These are phyloP conservation scores for Siniperca obscura DNA, from an alignment of 2,797 vertebrate species.

Conservation along the genomic window DNA sequence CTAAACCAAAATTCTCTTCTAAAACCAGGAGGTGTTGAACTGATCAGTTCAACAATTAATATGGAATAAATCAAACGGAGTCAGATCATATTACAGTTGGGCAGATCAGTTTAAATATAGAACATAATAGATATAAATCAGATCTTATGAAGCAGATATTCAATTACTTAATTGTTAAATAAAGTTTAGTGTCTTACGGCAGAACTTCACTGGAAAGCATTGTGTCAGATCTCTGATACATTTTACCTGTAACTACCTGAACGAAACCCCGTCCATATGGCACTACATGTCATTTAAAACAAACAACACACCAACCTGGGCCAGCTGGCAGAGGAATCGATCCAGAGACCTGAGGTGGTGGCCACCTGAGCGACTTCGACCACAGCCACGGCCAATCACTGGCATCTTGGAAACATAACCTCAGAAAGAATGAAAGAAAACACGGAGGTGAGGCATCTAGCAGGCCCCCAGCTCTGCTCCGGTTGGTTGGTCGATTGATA, in stretches of 20 bases:
- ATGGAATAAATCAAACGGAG: background rate
- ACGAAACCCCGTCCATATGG: background rate
- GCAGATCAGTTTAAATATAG: background rate
- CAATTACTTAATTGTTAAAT: background rate
- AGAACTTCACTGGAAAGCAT: background rate
- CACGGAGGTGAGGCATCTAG: constrained; percentile 10
- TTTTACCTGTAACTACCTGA: background rate
- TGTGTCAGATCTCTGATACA: background rate
- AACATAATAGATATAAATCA: background rate
- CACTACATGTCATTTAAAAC: background rate
- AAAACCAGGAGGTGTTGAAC: background rate
- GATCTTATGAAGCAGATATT: background rate
- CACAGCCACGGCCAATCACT: constrained; percentile 36
- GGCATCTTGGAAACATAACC: constrained; percentile 40
- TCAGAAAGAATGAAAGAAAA: constrained; percentile 12
- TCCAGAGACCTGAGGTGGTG: background rate
- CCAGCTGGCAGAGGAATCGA: constrained; percentile 19
- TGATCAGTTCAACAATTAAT: background rate
- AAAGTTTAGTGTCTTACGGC: background rate
- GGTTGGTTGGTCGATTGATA: constrained; percentile 61
- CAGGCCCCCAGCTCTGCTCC: background rate
- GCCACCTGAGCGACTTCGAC: constrained; percentile 28
- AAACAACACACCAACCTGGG: background rate
- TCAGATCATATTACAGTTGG: background rate
- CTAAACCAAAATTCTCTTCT: background rate